Evolutionary conservation across 2,113 vertebrate species (phyloP).

Genomic region (Petromus typicus): DNA sequence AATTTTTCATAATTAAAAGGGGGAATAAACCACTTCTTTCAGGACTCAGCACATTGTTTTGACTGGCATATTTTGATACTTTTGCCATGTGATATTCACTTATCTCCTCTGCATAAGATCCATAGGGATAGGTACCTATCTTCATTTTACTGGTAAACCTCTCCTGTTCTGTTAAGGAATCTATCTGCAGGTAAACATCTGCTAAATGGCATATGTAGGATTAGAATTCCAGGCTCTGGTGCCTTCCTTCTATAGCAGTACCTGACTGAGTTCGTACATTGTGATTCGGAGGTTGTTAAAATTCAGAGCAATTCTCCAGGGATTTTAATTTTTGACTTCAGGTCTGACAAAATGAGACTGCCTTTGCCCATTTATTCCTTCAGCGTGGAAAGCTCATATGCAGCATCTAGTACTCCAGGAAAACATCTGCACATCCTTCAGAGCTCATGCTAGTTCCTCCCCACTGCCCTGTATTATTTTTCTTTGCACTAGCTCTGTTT

Average conservation of each 20-base stretch:
- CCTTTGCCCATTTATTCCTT: not conserved
- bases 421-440: not conserved
- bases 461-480: not conserved
- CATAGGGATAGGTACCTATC: not conserved
- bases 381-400: not conserved
- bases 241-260: constrained; percentile 20
- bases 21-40: constrained; percentile 23
- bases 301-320: not conserved
- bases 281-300: constrained; percentile 19
- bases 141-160: not conserved
- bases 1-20: constrained; percentile 44
- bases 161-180: not conserved
- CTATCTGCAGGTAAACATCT: not conserved
- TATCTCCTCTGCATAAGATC: not conserved
- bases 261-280: constrained; percentile 19
- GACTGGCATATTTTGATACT: constrained; percentile 18
- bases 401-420: not conserved
- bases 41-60: not conserved
- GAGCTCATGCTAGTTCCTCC: not conserved
- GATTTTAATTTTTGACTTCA: constrained; percentile 28
- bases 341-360: not conserved
- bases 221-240: not conserved
- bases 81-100: constrained; percentile 3
- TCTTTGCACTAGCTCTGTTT: constrained; percentile 8
- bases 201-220: not conserved